These are phyloP conservation scores for Oryzias celebensis DNA, from an alignment of 2,113 vertebrate genomes.

Conservation along the genomic window DNA sequence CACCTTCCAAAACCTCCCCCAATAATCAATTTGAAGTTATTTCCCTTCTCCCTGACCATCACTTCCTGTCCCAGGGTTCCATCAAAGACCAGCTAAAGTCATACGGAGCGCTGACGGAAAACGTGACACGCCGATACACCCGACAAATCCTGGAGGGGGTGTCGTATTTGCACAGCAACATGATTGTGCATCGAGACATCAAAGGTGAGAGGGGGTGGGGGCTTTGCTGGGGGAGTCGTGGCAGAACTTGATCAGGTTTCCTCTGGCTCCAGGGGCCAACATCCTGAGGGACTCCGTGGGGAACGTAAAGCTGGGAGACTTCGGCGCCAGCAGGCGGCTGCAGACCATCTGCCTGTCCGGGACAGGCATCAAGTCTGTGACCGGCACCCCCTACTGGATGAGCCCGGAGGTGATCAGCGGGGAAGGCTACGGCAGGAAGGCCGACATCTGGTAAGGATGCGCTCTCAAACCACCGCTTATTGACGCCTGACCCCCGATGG, in stretches of 20 bases:
- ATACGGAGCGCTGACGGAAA: slow-evolving; percentile 95
- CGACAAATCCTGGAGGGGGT: slow-evolving; percentile 98
- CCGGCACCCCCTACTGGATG: slow-evolving; percentile 99
- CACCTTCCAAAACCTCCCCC: not conserved
- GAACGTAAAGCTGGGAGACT: slow-evolving; percentile 98
- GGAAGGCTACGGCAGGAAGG: slow-evolving; percentile 96
- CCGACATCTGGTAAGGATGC: slow-evolving; percentile 91
- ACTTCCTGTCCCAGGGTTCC: slow-evolving; percentile 81
- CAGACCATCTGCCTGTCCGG: slow-evolving; percentile 98
- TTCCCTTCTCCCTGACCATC: not conserved
- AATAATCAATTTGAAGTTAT: not conserved
- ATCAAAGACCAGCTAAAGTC: slow-evolving; percentile 98
- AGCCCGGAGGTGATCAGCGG: slow-evolving; percentile 98
- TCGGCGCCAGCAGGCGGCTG: slow-evolving; percentile 93
- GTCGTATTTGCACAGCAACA: slow-evolving; percentile 98
- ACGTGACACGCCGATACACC: slow-evolving; percentile 95
- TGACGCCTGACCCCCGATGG: no score
- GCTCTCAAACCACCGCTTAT: not conserved
- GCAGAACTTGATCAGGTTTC: not conserved
- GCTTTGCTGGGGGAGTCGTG: not conserved
- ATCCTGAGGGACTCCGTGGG: slow-evolving; percentile 95
- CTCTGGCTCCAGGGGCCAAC: slow-evolving; percentile 86
- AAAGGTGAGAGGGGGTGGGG: slow-evolving; percentile 82
- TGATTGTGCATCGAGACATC: slow-evolving; percentile 99
- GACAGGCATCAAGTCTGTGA: slow-evolving; percentile 97